Base-by-base conservation (phyloP, 2,113 vertebrate species). In the Cololabis saira region DNA sequence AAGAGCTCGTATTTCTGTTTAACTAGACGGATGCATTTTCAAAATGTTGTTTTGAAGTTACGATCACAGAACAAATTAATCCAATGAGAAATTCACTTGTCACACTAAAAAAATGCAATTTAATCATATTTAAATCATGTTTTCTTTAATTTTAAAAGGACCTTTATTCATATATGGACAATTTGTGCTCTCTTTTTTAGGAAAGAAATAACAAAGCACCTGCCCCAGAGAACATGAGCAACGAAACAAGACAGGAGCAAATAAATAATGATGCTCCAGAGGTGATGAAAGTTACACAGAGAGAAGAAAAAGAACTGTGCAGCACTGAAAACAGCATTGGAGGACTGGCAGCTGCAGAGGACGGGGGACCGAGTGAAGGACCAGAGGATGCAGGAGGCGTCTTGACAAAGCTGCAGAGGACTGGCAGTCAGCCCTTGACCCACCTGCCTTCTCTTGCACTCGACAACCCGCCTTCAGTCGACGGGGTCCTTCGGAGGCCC, bases 401-500 rank as follows among this genome's bases (percentile, higher is more conserved):
- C 12, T 12, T 61, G 18, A 37, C 21, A 1, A 87, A 85, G 61
- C 27, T 78, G 50, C 61, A 59, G 22, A 76, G 19, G 67, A 68
- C 90, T 21, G 71, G 86, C 61, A 65, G 12, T n/a, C 86, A 80
- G 58, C 57, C 76, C 3, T 18, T 68, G 16, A 21, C 11, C 60
- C 74, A 76, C 9, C 1, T 40, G 10, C 86, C 86, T 22, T 76
- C 89, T 44, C 81, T 92, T 0, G 70, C 87, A 0, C 61, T 90
- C 47, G 50, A 48, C 18, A 45, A 27, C 40, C 70, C 21, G 0
- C 4, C 13, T 14, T 4, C 44, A 12, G 74, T 37, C 8, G 89
- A 89, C 0, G 89, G 87, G 3, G 74, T 91, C 17, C 74, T 80
- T 8, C 57, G 8, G 49, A 82, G 85, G 63, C 73, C 76, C 22